Evolutionary conservation across 35 echinoderm and acorn worm species (phyloP).

Genomic region (Nesometra sesokonis): DNA sequence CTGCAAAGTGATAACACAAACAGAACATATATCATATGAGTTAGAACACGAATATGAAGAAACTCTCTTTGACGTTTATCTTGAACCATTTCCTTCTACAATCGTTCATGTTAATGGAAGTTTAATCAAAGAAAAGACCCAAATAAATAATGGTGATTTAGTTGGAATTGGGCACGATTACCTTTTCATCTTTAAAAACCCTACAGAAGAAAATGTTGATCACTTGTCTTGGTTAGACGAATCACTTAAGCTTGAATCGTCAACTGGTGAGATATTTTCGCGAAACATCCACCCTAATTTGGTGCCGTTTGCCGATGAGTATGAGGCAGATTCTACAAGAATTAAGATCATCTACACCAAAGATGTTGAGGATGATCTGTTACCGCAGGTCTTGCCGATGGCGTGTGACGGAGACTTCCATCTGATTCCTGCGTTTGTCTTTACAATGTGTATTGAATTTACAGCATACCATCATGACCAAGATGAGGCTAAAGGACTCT

Average conservation of each 20-base stretch:
- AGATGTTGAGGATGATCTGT: constrained; percentile 46
- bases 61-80: constrained; percentile 21
- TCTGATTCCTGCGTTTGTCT: constrained; percentile 27
- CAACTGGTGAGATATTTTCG: not conserved
- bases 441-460: constrained; percentile 45
- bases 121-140: constrained; percentile 30
- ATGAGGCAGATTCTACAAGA: constrained; percentile 33
- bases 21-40: not conserved
- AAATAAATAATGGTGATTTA: constrained; percentile 59
- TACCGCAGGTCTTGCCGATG: constrained; percentile 37
- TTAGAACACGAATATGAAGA: constrained; percentile 20
- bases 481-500: constrained; percentile 21
- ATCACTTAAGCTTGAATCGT: not conserved
- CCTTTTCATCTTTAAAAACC: constrained; percentile 77
- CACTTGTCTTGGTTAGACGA: constrained; percentile 19
- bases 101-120: constrained; percentile 53
- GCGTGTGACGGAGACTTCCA: constrained; percentile 23
- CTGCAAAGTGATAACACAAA: constrained; percentile 46
- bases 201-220: constrained; percentile 17
- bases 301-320: constrained; percentile 51
- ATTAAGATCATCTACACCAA: constrained; percentile 47
- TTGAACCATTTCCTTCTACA: constrained; percentile 47
- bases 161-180: constrained; percentile 65
- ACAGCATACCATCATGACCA: constrained; percentile 50
- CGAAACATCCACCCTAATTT: constrained; percentile 17